Percentiles rank a stretch among this genome's conserved stretches.
Evolutionary conservation across 2,888 invertebrate species (phyloP).

Genomic region (Prosopocoilus inquinatus): DNA sequence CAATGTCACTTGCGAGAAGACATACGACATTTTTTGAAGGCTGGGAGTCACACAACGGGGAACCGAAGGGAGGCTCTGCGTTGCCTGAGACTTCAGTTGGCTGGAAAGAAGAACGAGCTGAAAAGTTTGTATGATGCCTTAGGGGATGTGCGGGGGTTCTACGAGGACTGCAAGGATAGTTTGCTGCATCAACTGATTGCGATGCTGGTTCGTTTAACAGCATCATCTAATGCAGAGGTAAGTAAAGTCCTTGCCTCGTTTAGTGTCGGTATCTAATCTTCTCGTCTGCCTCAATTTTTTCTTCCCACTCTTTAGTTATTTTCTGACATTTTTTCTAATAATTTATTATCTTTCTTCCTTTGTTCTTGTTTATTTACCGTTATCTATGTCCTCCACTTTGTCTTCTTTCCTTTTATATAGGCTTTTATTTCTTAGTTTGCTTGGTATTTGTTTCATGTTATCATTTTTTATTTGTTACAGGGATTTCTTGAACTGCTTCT

Average conservation of each 20-base stretch:
- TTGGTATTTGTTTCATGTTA: too few relatives aligned
- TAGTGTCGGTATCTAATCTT: too few relatives aligned
- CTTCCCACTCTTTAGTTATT: neutral
- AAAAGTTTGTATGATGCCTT: conserved; percentile 56
- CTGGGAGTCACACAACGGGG: conserved; percentile 37
- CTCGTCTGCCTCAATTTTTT: too few relatives aligned
- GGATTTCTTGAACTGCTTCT: too few relatives aligned
- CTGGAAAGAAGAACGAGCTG: conserved; percentile 55
- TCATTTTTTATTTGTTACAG: too few relatives aligned
- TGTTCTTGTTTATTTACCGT: too few relatives aligned
- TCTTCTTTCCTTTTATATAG: too few relatives aligned
- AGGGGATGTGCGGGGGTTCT: conserved; percentile 57
- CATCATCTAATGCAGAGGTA: conserved; percentile 54
- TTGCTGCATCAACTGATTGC: conserved; percentile 63
- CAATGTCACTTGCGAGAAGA: conserved; percentile 46
- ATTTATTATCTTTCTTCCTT: too few relatives aligned
- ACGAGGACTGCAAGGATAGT: conserved; percentile 64
- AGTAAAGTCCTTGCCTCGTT: too few relatives aligned
- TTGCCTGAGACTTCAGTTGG: conserved; percentile 56
- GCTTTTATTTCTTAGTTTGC: too few relatives aligned
- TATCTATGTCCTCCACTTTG: too few relatives aligned
- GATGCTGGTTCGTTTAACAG: conserved; percentile 57
- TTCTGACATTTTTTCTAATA: neutral
- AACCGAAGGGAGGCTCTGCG: conserved; percentile 53
- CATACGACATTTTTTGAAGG: conserved; percentile 54